Conservation (phyloP, 2,797 vertebrate species). For the Macropus fuliginosus region DNA sequence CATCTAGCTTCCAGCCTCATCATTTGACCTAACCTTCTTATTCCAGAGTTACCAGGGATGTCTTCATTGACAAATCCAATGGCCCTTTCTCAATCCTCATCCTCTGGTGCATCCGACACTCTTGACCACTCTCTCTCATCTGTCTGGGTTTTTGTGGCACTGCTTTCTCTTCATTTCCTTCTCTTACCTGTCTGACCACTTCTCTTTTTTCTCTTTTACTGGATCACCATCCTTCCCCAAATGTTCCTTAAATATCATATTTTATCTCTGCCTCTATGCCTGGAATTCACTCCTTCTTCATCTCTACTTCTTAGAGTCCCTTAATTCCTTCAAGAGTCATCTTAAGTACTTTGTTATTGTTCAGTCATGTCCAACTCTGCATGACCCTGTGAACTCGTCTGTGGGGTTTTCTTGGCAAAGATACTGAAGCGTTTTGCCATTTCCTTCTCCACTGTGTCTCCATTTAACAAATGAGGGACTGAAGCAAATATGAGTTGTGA, state of each 20-base stretch:
- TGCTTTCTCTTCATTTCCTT: not conserved
- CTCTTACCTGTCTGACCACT: not conserved
- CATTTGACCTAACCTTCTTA: not conserved
- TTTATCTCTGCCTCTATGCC: not conserved
- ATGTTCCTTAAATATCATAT: not conserved
- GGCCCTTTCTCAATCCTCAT: not conserved
- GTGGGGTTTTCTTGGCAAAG: not conserved
- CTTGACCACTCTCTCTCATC: not conserved
- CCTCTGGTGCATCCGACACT: not conserved
- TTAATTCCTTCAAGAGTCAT: not conserved
- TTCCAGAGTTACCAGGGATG: not conserved
- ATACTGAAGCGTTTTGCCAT: not conserved
- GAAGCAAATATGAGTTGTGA: not conserved
- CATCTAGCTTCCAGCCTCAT: not conserved
- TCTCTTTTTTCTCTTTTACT: not conserved
- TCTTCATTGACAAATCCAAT: not conserved
- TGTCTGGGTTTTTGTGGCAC: not conserved
- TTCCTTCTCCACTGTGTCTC: not conserved
- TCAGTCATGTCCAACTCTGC: not conserved
- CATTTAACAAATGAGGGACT: not conserved
- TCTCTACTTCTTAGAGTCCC: not conserved
- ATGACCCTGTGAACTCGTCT: not conserved
- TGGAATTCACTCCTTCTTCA: not conserved
- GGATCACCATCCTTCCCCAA: not conserved
- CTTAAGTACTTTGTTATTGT: not conserved